Base-by-base conservation (phyloP, 1,140 invertebrate genomes). In the Aphaenogaster floridana region DNA sequence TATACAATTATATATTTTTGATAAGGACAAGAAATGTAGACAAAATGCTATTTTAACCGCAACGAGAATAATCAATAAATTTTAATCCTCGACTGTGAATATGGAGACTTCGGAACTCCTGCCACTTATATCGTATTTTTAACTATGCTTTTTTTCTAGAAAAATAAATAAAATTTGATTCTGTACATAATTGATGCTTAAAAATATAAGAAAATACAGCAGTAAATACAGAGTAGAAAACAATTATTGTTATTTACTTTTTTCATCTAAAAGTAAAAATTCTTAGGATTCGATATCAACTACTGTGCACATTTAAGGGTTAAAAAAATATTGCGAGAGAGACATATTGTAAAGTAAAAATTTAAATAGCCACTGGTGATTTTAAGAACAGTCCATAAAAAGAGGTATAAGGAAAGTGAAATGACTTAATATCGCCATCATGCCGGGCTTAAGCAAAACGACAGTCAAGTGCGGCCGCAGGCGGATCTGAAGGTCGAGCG, bases 401-500 rank as follows among this genome's bases (percentile, higher is more conserved):
- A 57, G 2, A 69, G 13, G 13, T 28, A 59, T 59, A 15, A 57
- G 68, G 4, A 28, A 74, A 50, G 28, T 1, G 4, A 84, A 61
- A 76, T 28, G 42, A 74, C n/a, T 7, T 57, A 13, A 61, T 50
- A 61, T 39, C 28, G 36, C 8, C 21, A 48, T 72, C 52, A 34
- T n/a, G 6, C 1, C 21, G 42, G 3, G 21, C 9, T 57, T 15
- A 21, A n/a, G 21, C 1, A n/a, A 61, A 76, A 74, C 54, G 69
- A 13, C 48, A 48, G 28, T 74, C 13, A 74, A 74, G 69, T 48
- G 42, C 13, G 28, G 13, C 69, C 80, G 69, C 69, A 61, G 54
- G 80, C 80, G 80, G 42, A 74, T 76, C 17, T 15, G 11, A 61
- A 76, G 39, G 13, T 50, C 54, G 64, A 45, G 17, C 80, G 69